These are phyloP conservation scores for Parnassius orleans DNA, from an alignment of 2,888 invertebrate species.

Conservation along the genomic window DNA sequence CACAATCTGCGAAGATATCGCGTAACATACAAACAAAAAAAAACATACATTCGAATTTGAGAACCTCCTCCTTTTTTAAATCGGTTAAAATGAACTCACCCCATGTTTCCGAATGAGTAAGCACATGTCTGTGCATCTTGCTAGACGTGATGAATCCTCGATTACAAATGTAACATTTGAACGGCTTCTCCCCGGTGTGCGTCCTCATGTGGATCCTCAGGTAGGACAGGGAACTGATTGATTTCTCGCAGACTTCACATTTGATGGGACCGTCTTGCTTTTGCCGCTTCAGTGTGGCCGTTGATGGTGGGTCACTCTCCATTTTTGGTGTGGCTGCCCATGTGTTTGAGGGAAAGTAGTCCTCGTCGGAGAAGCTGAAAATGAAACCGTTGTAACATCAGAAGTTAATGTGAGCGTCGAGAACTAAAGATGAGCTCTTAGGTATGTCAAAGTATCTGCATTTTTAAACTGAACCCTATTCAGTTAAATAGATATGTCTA, in stretches of 20 bases:
- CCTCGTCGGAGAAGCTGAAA: constrained; percentile 57
- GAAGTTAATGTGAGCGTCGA: background rate
- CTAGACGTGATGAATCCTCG: constrained; percentile 66
- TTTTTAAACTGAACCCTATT: too few species aligned
- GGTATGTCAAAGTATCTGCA: too few species aligned
- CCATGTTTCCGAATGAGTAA: constrained; percentile 56
- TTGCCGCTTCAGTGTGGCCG: constrained; percentile 17
- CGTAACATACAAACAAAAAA: too few species aligned
- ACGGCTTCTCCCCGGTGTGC: constrained; percentile 67
- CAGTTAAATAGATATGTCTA: too few species aligned
- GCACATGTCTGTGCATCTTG: constrained; percentile 68
- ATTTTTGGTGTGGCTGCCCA: constrained; percentile 52
- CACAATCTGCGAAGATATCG: too few species aligned
- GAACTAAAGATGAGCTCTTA: too few species aligned
- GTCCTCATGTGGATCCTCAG: constrained; percentile 64
- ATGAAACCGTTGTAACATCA: background rate
- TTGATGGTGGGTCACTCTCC: constrained; percentile 27
- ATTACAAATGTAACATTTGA: constrained; percentile 58
- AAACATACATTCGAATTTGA: too few species aligned
- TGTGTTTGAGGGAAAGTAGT: constrained; percentile 67
- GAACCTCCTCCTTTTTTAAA: too few species aligned
- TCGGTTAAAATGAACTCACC: constrained; percentile 35
- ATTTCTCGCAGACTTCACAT: constrained; percentile 57
- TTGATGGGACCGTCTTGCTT: constrained; percentile 32
- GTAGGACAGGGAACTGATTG: constrained; percentile 56